Evolutionary conservation across 2,113 vertebrate species (phyloP).

Genomic region (Oreochromis niloticus): DNA sequence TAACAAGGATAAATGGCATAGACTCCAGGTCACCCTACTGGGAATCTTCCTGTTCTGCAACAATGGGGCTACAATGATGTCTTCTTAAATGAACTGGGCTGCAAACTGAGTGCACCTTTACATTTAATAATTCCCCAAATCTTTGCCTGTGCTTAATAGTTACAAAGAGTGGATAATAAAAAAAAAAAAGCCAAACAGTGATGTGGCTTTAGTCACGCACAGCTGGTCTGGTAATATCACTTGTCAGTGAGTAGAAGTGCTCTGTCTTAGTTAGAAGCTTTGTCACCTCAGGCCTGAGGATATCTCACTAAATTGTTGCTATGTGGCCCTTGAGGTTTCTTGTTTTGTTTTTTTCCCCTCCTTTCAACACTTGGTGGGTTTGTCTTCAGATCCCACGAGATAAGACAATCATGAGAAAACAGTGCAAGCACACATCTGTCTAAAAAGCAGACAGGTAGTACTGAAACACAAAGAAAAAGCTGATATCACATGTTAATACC

Average conservation of each 20-base stretch:
- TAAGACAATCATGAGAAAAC: background rate
- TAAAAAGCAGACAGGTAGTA: background rate
- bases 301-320: constrained; percentile 14
- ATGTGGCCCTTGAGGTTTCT: background rate
- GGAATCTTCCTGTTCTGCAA: constrained; percentile 11
- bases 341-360: background rate
- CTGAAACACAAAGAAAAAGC: background rate
- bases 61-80: constrained; percentile 20
- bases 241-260: constrained; percentile 39
- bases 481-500: background rate
- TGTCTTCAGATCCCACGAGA: background rate
- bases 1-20: constrained; percentile 62
- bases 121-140: constrained; percentile 51
- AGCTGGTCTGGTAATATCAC: constrained; percentile 43
- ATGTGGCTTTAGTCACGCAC: constrained; percentile 52
- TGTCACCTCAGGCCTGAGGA: constrained; percentile 13
- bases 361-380: background rate
- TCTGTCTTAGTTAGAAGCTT: constrained; percentile 59
- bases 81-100: constrained; percentile 38
- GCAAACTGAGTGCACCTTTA: constrained; percentile 23
- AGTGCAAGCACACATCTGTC: background rate
- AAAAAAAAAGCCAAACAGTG: constrained; percentile 63
- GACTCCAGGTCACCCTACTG: constrained; percentile 12
- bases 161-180: constrained; percentile 47
- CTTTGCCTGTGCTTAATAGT: constrained; percentile 12